These are phyloP conservation scores for Chionoecetes opilio DNA, from an alignment of 1,140 invertebrate genomes.

Conservation along the genomic window DNA sequence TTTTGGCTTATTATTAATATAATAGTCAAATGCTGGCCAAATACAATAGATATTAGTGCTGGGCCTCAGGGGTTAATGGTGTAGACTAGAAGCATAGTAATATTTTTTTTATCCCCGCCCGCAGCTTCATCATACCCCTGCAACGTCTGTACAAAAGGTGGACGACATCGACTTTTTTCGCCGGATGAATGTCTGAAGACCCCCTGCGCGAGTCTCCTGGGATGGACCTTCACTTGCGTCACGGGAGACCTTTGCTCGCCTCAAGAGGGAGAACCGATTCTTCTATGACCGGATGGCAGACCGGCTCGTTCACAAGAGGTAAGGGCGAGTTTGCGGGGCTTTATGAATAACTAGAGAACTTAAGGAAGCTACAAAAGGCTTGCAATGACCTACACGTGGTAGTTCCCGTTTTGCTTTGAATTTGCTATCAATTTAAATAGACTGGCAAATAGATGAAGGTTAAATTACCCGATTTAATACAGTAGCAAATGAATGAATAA, in stretches of 20 bases:
- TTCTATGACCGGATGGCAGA: constrained; percentile 88
- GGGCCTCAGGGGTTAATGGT: too few species aligned
- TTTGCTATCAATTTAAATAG: neutral
- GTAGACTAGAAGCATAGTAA: too few species aligned
- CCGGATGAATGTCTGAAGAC: constrained; percentile 91
- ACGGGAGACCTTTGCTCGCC: constrained; percentile 91
- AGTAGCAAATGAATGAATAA: neutral
- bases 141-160: constrained; percentile 87
- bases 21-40: too few species aligned
- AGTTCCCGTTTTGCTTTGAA: neutral
- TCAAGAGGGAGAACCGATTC: constrained; percentile 91
- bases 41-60: too few species aligned
- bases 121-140: constrained; percentile 84
- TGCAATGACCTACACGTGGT: too few species aligned
- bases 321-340: constrained; percentile 70
- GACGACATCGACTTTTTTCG: constrained; percentile 92
- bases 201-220: constrained; percentile 88
- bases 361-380: too few species aligned
- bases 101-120: neutral
- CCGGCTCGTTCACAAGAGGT: constrained; percentile 85
- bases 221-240: constrained; percentile 93
- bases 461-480: neutral
- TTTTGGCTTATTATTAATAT: too few species aligned
- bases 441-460: neutral
- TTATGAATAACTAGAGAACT: too few species aligned